Evolutionary conservation across 2,113 vertebrate species (phyloP).

Genomic region (Ptyas mucosa): DNA sequence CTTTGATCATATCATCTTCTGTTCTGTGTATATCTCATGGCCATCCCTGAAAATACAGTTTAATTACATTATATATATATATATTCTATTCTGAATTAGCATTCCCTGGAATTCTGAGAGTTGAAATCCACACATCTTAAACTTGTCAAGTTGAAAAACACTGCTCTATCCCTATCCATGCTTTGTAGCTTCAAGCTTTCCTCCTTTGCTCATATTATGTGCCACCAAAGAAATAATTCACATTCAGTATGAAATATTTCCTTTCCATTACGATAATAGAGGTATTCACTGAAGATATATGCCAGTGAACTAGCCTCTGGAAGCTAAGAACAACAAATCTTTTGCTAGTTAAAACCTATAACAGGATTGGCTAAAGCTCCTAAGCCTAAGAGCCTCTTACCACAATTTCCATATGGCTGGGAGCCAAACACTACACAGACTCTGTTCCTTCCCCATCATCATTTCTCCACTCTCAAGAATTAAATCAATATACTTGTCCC

Average conservation of each 20-base stretch:
- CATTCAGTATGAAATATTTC: constrained; percentile 21
- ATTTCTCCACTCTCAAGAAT: neutral
- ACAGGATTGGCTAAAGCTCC: constrained; percentile 13
- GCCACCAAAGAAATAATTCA: constrained; percentile 26
- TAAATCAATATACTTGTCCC: neutral
- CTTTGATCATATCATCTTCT: too few relatives aligned
- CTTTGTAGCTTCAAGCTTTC: constrained; percentile 10
- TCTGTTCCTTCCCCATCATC: neutral
- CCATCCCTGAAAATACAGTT: neutral
- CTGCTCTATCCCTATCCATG: neutral
- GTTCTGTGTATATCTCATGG: too few relatives aligned
- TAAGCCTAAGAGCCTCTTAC: constrained; percentile 23
- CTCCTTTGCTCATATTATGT: neutral
- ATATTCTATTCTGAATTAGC: neutral
- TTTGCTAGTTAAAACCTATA: constrained; percentile 25
- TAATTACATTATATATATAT: neutral
- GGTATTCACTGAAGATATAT: constrained; percentile 10
- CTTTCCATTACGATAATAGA: constrained; percentile 11
- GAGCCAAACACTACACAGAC: constrained; percentile 16
- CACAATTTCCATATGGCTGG: constrained; percentile 24
- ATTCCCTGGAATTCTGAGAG: neutral
- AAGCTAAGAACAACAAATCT: constrained; percentile 33
- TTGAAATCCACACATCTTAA: neutral
- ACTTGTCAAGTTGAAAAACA: neutral
- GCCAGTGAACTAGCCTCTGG: constrained; percentile 7